These are phyloP conservation scores for Galbula dea DNA, from an alignment of 2,113 vertebrate species.

Conservation along the genomic window DNA sequence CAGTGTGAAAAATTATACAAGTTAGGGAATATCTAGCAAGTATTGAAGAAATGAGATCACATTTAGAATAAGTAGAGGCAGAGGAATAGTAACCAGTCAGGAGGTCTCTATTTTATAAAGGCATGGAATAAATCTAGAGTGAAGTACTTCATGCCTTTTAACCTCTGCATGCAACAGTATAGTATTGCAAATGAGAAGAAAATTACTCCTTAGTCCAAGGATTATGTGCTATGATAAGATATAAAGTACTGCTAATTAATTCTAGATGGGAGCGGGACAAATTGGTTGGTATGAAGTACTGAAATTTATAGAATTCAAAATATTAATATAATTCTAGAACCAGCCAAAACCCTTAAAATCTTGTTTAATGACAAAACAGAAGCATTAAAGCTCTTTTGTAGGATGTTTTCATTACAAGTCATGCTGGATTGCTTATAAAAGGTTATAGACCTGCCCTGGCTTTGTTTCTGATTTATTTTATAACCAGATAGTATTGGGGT, in stretches of 20 bases:
- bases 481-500: background rate
- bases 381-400: background rate
- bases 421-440: background rate
- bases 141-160: background rate
- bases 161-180: accelerated
- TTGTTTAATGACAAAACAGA: background rate
- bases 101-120: background rate
- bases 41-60: background rate
- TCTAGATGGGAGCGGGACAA: background rate
- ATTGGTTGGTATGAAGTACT: background rate
- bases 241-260: background rate
- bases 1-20: background rate
- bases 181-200: background rate
- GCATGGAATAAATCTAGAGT: background rate
- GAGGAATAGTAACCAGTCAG: background rate
- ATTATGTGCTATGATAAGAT: background rate
- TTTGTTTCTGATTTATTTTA: background rate
- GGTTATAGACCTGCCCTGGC: background rate
- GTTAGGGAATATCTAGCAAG: background rate
- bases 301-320: background rate
- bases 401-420: background rate
- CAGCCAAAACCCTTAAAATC: background rate
- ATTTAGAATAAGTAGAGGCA: background rate
- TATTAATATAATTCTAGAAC: background rate
- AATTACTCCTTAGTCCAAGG: background rate